Evolutionary conservation across 2,113 vertebrate genomes (phyloP), one percentile per base, ranked within the genome.

Genomic region (Phaetusa simplex): DNA sequence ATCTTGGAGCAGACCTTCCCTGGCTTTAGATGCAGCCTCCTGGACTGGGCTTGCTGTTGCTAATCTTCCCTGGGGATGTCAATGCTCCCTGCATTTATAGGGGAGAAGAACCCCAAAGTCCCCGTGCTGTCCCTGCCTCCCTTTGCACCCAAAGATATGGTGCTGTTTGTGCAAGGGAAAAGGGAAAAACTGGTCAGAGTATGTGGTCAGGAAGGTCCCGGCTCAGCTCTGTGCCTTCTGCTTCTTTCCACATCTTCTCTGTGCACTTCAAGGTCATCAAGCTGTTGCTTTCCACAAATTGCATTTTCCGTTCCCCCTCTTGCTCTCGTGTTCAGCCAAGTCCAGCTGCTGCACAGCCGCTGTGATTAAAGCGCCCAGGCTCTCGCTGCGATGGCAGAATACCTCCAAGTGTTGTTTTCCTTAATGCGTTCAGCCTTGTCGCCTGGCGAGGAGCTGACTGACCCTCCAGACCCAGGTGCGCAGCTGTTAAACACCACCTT

Each of bases 251-350:
- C 69, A 62, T 73, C 55, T 91, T 89, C 65, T 55, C 32, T 26
- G 14, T 43, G 13, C 52, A 36, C 61, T 56, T 94, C 90, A 96
- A 96, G 93, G 91, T 93, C 90, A 82, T 15, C 5, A 4, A 53
- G 70, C 62, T 66, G 76, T 88, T 84, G 76, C 69, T 86, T 82
- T 93, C 90, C 6, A 17, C 86, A 93, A 14, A 88, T 32, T 72
- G 59, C 56, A 9, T 96, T 95, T 95, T 67, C 81, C 3, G 0
- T 91, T 93, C 52, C 58, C 53, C 13, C 7, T 91, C 55, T 58
- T 61, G 55, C 82, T 89, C 34, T 86, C 0, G 0, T 56, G 66
- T 74, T 91, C 93, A 91, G 89, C 58, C 77, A 49, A 76, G 78
- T 66, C 92, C 88, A 83, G 83, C 85, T 78, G 84, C 65, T 82